Evolutionary conservation across 2,113 vertebrate genomes (phyloP).

Genomic region (Delphinapterus leucas): DNA sequence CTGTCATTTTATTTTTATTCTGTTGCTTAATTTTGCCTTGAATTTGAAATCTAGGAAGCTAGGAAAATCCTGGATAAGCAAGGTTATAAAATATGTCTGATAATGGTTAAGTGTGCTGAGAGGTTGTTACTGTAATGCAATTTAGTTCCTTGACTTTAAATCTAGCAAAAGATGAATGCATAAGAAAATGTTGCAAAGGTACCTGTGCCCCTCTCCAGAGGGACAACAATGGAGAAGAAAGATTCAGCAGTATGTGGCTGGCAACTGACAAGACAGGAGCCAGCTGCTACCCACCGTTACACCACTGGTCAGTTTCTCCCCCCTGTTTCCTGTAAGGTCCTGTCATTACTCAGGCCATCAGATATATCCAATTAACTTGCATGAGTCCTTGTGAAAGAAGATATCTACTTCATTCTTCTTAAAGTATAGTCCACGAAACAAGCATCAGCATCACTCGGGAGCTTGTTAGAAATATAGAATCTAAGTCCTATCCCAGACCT

Average conservation of each 20-base stretch:
- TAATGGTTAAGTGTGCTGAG: not conserved
- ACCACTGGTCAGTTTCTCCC: not conserved
- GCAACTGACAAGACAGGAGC: not conserved
- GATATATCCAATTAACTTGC: not conserved
- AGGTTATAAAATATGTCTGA: not conserved
- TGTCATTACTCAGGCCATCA: not conserved
- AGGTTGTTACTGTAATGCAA: rapidly evolving
- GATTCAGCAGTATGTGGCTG: not conserved
- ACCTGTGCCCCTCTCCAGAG: not conserved
- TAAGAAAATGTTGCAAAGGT: not conserved
- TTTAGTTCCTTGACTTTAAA: not conserved
- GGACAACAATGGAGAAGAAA: not conserved
- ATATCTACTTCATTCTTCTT: not conserved
- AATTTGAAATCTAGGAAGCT: slow-evolving; percentile 6
- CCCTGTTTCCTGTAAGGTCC: not conserved
- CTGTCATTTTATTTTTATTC: not conserved
- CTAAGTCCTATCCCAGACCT: not conserved
- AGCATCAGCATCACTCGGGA: not conserved
- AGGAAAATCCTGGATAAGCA: not conserved
- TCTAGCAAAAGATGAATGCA: not conserved
- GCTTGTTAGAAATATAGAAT: not conserved
- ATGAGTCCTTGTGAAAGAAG: not conserved
- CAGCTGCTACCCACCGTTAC: rapidly evolving
- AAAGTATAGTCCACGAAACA: not conserved
- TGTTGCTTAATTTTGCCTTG: not conserved